Base-by-base conservation (phyloP, 2,797 vertebrate genomes). In the Acipenser ruthenus region DNA sequence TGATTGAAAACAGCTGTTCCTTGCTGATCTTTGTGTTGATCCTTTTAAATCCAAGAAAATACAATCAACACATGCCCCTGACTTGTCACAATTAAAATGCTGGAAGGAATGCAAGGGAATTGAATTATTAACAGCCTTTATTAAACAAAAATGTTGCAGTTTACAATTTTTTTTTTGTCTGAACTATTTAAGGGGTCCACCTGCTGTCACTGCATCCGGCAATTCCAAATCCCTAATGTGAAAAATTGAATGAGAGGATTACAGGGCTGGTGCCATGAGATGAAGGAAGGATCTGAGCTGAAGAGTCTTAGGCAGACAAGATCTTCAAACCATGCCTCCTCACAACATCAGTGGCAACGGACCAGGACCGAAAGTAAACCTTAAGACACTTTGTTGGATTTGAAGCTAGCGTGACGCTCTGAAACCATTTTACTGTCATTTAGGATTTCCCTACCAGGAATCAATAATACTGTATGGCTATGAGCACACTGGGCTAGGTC, bases 181-280 rank as follows among this genome's bases (percentile, higher is more conserved):
- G 55, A 55, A 59, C 63, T 50, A 58, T 65, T 52, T 66, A 11
- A 47, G 47, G 3, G 15, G 3, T 51, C 23, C 61, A 23, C 6
- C 6, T 8, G 52, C 48, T 49, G 63, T 55, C 15, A 10, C 23
- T 10, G 3, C 53, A 55, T 55, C 13, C 50, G 53, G 49, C 60
- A 50, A 55, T 55, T 62, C 50, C 62, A 64, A 63, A 65, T 65
- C 15, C 49, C 50, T 49, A 50, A 67, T 59, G 60, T 64, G 61
- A 69, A 67, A 67, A 64, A 61, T 61, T 64, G 70, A 72, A 72
- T 50, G 61, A 69, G 67, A n/a, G 60, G 65, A 83, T 85, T 84
- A 84, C 71, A 71, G 60, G 71, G 63, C 73, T 84, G 82, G 83
- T 77, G 72, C 76, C 66, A 7, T 11, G 5, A 72, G 80, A 80